Base-by-base conservation (phyloP, 2,113 vertebrate species). In the Desmodus rotundus region DNA sequence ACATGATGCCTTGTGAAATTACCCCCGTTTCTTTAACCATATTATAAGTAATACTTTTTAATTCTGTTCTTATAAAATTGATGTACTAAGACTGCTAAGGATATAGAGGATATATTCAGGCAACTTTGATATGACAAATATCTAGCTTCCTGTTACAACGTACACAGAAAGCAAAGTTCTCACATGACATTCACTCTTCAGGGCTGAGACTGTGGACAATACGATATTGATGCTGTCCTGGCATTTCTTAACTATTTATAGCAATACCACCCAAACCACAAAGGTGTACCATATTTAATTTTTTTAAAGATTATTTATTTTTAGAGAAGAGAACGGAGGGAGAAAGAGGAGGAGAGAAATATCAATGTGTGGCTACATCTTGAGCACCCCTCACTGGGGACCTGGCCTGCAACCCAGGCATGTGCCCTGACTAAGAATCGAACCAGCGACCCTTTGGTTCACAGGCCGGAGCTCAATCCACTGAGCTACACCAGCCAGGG, bases 51-150 rank as follows among this genome's bases (percentile, higher is more conserved):
- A 72, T 38, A 89, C 11, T 17, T 85, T 95, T 92, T 68, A 77
- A 56, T 65, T 91, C n/a, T 58, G 54, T 74, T 58, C 41, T 68
- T 93, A 93, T 33, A 89, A 93, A 93, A 77, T 26, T 92, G 45
- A 82, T 22, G 45, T 2, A 6, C 19, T 87, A 84, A 72, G 45
- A 76, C 76, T 8, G 28, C 15, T 68, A 20, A 88, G 50, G 54
- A 58, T 50, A 81, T 22, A 22, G 26, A 91, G 47, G 54, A 61
- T 28, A 28, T 22, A 61, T 73, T 76, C 22, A 26, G 12, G 45
- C 70, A 61, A 77, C 82, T 78, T 36, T 43, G 16, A 90, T 13
- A 45, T 54, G 19, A 90, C 54, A 92, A 76, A 77, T 72, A 90
- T 45, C 63, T 87, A 87, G 45, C 81, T 96, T 89, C 78, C 19